phyloP scores from a whole-genome alignment of 2,113 vertebrate genomes.

The Halcyon malimbica region DNA sequence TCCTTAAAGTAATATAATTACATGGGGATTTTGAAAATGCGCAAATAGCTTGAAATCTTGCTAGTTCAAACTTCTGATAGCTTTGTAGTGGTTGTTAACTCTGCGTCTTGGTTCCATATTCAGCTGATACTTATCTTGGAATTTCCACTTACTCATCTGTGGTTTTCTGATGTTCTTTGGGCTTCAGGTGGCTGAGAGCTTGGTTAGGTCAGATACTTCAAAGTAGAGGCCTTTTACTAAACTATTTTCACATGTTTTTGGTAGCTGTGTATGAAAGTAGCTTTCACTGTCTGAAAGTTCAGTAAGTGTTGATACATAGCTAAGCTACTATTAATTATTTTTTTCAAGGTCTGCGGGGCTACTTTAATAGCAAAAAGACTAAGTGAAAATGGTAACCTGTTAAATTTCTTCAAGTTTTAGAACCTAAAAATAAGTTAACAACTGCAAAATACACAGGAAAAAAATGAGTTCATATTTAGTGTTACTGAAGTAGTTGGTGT shows the following conservation, averaged over 20 bases:
- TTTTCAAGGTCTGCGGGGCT: neutral
- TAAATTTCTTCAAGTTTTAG: neutral
- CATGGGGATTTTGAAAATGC: neutral
- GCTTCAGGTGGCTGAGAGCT: neutral
- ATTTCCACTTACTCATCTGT: neutral
- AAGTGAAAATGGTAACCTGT: neutral
- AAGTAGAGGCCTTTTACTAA: neutral
- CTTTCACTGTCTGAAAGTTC: neutral
- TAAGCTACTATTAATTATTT: neutral
- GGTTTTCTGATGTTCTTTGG: neutral
- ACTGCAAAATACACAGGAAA: neutral
- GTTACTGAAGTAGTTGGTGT: neutral
- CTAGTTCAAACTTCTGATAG: neutral
- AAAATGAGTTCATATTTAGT: neutral
- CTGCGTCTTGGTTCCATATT: neutral
- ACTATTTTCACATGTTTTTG: neutral
- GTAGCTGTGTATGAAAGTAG: neutral
- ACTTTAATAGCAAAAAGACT: neutral
- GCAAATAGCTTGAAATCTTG: neutral
- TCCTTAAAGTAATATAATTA: neutral
- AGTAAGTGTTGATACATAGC: accelerated
- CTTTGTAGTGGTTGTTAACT: neutral
- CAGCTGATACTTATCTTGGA: neutral
- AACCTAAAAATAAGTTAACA: neutral
- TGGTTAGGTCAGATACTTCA: neutral